Evolutionary conservation across 2,797 vertebrate genomes (phyloP).

Genomic region (Rhynchotus rufescens): DNA sequence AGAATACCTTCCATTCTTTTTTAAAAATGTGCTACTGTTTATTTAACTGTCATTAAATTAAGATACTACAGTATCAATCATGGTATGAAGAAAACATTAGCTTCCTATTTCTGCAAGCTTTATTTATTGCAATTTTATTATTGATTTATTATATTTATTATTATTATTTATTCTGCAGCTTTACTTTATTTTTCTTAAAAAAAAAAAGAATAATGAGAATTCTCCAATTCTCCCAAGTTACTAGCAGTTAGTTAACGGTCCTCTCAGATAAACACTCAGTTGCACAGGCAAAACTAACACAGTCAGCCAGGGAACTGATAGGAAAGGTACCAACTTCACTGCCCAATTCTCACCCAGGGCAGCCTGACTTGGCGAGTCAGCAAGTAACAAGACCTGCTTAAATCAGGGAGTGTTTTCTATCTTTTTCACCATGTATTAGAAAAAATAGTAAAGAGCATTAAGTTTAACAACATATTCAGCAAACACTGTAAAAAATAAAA

Average conservation of each 20-base stretch:
- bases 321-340: not conserved
- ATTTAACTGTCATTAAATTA: not conserved
- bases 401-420: not conserved
- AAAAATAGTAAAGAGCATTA: not conserved
- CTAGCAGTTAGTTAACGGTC: not conserved
- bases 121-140: too few species aligned
- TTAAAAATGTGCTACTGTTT: not conserved
- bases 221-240: not conserved
- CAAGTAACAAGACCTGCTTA: not conserved
- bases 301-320: not conserved
- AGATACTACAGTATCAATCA: not conserved
- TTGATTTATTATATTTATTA: too few species aligned
- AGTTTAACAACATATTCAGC: not conserved
- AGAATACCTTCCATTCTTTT: not conserved
- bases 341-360: not conserved
- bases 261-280: not conserved
- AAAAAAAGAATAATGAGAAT: too few species aligned
- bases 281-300: not conserved
- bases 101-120: not conserved
- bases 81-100: not conserved
- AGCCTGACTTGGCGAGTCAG: not conserved
- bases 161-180: not conserved
- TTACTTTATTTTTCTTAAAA: too few species aligned
- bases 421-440: not conserved
- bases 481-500: not conserved